Base-by-base conservation (phyloP, 2,888 invertebrate species). In the Ommatoiulus sabulosus region DNA sequence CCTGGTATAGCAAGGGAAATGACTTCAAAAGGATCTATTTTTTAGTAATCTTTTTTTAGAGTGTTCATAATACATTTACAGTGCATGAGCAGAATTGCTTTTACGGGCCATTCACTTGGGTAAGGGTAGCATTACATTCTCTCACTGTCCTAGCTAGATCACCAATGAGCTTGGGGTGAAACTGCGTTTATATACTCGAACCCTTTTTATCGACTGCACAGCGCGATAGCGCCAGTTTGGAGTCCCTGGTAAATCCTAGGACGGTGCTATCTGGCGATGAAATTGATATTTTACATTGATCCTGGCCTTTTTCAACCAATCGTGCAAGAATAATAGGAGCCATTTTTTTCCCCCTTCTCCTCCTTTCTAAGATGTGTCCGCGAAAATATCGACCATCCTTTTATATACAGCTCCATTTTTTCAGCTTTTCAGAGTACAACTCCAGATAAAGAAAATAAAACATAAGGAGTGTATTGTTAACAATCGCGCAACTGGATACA, bases 251-350 rank as follows among this genome's bases (percentile, higher is more conserved):
- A 63, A 63, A 63, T 63, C 63, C 63, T 63, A n/a, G 63, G 63
- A 63, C n/a, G n/a, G 63, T n/a, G n/a, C 63, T 63, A 63, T 63
- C 63, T 63, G 17, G n/a, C n/a, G 63, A 63, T 63, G 63, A 63
- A 63, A 63, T 63, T 63, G 63, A 63, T 63, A 63, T 63, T 63
- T 63, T 63, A 63, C 63, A 63, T 63, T 63, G 63, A 63, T 63
- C 63, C 63, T 63, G n/a, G 63, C n/a, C 17, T 63, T 63, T 63
- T 63, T 63, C 63, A 63, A 63, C 63, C 63, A 63, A n/a, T 63
- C 63, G 63, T 63, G 63, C 63, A 63, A 5, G 63, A n/a, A 63
- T 63, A 63, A 63, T 63, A n/a, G n/a, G 63, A 63, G n/a, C 63
- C 63, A 63, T n/a, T 63, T 63, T 63, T 52, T 52, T 52, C 15